Evolutionary conservation across 2,113 vertebrate genomes (phyloP).

Genomic region (Cinclus cinclus): DNA sequence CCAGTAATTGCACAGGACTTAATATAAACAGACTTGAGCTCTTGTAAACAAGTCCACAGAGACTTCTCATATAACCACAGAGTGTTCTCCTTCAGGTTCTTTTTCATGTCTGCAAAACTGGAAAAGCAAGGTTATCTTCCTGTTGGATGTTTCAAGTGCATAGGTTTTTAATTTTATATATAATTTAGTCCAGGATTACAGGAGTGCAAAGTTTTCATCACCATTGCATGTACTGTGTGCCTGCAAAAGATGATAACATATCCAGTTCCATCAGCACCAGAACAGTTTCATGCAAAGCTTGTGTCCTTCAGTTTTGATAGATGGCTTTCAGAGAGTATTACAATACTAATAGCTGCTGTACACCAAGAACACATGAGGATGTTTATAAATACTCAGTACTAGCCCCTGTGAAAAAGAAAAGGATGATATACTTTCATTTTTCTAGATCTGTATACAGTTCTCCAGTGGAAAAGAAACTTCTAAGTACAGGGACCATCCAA

Average conservation of each 20-base stretch:
- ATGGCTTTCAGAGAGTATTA: neutral
- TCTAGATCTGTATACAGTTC: neutral
- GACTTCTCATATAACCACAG: neutral
- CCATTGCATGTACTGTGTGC: neutral
- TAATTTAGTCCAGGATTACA: neutral
- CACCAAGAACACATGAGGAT: neutral
- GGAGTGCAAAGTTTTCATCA: neutral
- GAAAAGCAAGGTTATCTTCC: neutral
- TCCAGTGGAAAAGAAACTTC: neutral
- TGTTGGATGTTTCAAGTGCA: neutral
- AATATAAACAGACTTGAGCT: neutral
- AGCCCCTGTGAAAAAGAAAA: neutral
- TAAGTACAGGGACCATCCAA: neutral
- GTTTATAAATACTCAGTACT: neutral
- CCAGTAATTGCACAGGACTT: neutral
- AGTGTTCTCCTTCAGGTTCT: neutral
- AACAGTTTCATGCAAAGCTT: neutral
- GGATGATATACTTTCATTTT: fast-evolving
- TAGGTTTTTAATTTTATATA: neutral
- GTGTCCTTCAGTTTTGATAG: neutral
- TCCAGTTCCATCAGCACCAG: neutral
- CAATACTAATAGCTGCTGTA: neutral
- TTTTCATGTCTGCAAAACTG: neutral
- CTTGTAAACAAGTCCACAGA: neutral
- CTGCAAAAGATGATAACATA: neutral